phyloP scores from a whole-genome alignment of 2,113 vertebrate species.

The Edolisoma coerulescens region DNA sequence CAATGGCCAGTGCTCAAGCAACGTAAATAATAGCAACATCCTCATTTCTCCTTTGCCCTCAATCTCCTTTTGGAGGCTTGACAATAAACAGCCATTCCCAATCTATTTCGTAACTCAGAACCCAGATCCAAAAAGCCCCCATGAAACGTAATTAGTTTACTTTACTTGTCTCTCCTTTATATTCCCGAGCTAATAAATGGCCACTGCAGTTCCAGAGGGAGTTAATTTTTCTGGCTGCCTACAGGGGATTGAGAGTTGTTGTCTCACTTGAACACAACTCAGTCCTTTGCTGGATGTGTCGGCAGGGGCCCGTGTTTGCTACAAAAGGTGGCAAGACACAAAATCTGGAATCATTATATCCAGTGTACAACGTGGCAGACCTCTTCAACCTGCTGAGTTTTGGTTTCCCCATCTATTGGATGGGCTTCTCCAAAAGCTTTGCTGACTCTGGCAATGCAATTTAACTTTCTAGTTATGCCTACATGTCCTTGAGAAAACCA shows the following conservation, averaged over 20 bases:
- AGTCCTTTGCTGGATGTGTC: accelerated
- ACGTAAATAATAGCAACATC: background rate
- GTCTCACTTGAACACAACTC: background rate
- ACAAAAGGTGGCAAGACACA: background rate
- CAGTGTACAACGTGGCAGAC: background rate
- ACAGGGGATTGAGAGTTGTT: background rate
- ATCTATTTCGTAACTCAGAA: background rate
- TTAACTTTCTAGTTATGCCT: background rate
- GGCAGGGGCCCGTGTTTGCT: background rate
- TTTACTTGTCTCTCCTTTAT: conserved; percentile 1
- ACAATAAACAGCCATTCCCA: background rate
- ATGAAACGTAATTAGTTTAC: background rate
- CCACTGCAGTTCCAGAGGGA: background rate
- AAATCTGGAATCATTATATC: background rate
- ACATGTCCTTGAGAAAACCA: background rate
- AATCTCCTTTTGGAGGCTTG: conserved; percentile 8
- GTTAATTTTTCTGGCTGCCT: background rate
- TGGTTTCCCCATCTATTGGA: background rate
- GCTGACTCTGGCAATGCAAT: background rate
- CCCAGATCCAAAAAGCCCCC: background rate
- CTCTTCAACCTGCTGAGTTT: background rate
- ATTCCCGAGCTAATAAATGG: background rate
- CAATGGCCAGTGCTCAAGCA: background rate
- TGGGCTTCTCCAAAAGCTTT: background rate
- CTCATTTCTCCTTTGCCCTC: conserved; percentile 36